A percentile compares a stretch with the other conserved stretches of the same genome.
Conservation (phyloP, 2,113 vertebrate genomes). For the Drymodes brunneopygia region DNA sequence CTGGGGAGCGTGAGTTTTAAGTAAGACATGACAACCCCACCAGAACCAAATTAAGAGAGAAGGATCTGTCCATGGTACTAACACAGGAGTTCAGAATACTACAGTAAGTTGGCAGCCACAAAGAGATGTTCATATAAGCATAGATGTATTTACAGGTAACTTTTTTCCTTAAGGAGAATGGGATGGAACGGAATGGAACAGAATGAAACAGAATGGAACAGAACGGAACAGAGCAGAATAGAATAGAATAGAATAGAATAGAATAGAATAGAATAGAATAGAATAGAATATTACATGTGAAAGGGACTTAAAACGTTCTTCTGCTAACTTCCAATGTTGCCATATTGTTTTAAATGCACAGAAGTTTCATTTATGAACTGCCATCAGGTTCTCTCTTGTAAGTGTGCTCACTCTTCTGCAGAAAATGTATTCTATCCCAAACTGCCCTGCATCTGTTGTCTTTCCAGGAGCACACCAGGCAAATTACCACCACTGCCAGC, state of each 20-base stretch:
- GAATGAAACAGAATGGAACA: no score
- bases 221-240: no score
- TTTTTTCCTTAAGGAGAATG: not conserved
- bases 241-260: not conserved
- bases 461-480: not conserved
- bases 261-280: not conserved
- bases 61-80: not conserved
- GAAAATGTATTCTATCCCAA: not conserved
- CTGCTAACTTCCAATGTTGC: not conserved
- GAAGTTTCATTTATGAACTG: slow-evolving; percentile 9
- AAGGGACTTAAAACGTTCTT: not conserved
- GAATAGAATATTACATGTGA: not conserved
- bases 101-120: not conserved
- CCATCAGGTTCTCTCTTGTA: not conserved
- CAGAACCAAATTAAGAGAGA: not conserved
- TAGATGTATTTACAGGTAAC: not conserved
- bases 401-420: not conserved
- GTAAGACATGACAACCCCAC: fast-evolving
- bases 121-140: not conserved
- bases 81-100: not conserved
- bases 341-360: slow-evolving; percentile 4
- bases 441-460: not conserved
- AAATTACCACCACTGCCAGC: not conserved
- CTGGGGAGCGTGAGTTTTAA: not conserved
- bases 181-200: no score